These are phyloP conservation scores for Todus mexicanus DNA, from an alignment of 2,797 vertebrate genomes.

Conservation along the genomic window DNA sequence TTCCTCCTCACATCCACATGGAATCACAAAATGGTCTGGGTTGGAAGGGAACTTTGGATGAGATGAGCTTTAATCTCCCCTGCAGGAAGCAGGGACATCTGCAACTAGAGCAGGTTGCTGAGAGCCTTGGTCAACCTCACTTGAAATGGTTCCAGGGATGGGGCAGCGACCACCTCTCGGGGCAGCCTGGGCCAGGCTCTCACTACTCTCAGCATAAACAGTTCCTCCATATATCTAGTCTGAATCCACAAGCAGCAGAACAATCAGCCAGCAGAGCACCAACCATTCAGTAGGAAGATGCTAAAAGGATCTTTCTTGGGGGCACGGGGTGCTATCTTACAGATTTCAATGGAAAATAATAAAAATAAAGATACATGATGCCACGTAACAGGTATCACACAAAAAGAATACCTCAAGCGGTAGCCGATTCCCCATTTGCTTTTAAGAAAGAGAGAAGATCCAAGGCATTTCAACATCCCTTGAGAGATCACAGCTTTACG, in stretches of 20 bases:
- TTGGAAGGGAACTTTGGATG: too few relatives aligned
- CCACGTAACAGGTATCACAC: rapidly evolving
- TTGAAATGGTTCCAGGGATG: background rate
- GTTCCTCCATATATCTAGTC: background rate
- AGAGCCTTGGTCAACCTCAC: background rate
- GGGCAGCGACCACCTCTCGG: background rate
- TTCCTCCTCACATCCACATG: background rate
- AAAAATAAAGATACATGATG: rapidly evolving
- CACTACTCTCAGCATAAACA: background rate
- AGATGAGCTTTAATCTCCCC: too few relatives aligned
- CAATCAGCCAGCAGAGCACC: background rate
- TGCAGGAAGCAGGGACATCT: background rate
- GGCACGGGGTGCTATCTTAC: rapidly evolving
- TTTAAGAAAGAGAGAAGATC: constrained; percentile 94
- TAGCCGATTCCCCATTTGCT: constrained; percentile 96
- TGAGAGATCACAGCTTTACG: constrained; percentile 97
- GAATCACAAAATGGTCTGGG: background rate
- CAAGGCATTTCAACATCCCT: constrained; percentile 91
- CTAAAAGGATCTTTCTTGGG: background rate
- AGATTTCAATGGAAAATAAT: background rate
- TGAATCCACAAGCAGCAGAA: background rate
- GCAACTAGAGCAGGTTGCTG: background rate
- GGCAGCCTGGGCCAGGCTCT: background rate
- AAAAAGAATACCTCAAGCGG: constrained; percentile 82
- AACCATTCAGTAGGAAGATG: rapidly evolving